phyloP scores from a whole-genome alignment of 2,888 invertebrate genomes.

The Hololepta plana region DNA sequence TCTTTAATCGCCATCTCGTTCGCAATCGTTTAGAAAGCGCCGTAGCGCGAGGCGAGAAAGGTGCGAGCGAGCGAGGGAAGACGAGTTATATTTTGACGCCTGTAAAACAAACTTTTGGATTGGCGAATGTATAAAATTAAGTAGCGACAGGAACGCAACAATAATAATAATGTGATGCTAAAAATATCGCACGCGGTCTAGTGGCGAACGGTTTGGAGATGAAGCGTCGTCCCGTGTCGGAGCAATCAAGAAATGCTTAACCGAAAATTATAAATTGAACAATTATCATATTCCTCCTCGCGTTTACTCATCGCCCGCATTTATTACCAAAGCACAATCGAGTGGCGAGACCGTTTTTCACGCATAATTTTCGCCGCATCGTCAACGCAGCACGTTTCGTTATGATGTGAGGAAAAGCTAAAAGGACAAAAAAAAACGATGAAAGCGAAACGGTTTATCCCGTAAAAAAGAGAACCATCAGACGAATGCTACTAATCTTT shows the following conservation, averaged over 20 bases:
- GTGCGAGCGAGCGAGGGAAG: constrained; percentile 26
- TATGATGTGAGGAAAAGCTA: too few species aligned
- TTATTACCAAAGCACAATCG: too few species aligned
- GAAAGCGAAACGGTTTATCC: too few species aligned
- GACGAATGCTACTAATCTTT: too few species aligned
- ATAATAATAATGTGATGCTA: constrained; percentile 16
- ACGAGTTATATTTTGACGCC: constrained; percentile 23
- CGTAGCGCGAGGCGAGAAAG: constrained; percentile 26
- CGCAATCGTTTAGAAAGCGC: constrained; percentile 26
- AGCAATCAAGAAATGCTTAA: constrained; percentile 20
- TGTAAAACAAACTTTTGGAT: constrained; percentile 11
- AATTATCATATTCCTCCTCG: constrained; percentile 16
- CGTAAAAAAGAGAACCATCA: too few species aligned
- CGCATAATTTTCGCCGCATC: too few species aligned
- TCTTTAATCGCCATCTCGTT: constrained; percentile 36
- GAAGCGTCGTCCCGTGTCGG: too few species aligned
- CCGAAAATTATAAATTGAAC: constrained; percentile 17
- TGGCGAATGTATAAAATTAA: constrained; percentile 18
- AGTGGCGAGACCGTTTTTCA: too few species aligned
- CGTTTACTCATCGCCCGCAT: too few species aligned
- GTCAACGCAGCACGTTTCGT: too few species aligned
- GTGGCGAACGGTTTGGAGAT: too few species aligned
- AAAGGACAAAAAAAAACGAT: too few species aligned
- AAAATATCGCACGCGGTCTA: constrained; percentile 14
- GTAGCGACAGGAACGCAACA: constrained; percentile 20